Base-by-base conservation (phyloP, 2,113 vertebrate genomes). In the Xiphophorus maculatus region DNA sequence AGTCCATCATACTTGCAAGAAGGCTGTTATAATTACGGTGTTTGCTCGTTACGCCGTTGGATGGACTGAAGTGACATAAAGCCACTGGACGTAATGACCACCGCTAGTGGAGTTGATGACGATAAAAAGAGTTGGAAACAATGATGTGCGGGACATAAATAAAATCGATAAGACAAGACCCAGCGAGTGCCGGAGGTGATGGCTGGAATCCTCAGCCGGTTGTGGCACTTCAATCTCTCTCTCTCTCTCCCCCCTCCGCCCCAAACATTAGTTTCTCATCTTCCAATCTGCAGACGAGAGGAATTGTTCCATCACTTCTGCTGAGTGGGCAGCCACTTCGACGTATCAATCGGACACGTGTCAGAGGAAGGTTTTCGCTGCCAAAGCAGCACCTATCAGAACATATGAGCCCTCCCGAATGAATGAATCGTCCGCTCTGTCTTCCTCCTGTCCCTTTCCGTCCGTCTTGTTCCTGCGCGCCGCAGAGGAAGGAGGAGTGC, bases 371-470 rank as follows among this genome's bases (percentile, higher is more conserved):
- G 81, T 88, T 88, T 90, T 89, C 82, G 85, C 91, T 91, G 85
- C 87, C 88, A 90, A 87, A 91, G 88, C 86, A 88, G 82, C 82
- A 84, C 88, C 85, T 88, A 87, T 90, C 85, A 87, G 85, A 90
- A 86, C 81, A 76, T 75, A 89, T 85, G 83, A 90, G 82, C 71
- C 79, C 73, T 79, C 82, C 74, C 19, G 27, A 80, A 87, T 84
- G 80, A 85, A 88, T 87, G 79, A 81, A 90, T 87, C 13, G 77
- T 83, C 90, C 83, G 72, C 68, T 79, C 82, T 40, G 75, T 80
- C 81, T 84, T 88, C 60, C 84, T 68, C 84, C 70, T 78, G 77
- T 88, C 70, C 84, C 58, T 65, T 71, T 67, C 79, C 25, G 33
- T 63, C 69, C 65, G 1, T 81, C 85, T 81, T 42, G 5, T 80